These are phyloP conservation scores for Anisognathus igniventris DNA, from an alignment of 2,797 vertebrate genomes.

Conservation along the genomic window DNA sequence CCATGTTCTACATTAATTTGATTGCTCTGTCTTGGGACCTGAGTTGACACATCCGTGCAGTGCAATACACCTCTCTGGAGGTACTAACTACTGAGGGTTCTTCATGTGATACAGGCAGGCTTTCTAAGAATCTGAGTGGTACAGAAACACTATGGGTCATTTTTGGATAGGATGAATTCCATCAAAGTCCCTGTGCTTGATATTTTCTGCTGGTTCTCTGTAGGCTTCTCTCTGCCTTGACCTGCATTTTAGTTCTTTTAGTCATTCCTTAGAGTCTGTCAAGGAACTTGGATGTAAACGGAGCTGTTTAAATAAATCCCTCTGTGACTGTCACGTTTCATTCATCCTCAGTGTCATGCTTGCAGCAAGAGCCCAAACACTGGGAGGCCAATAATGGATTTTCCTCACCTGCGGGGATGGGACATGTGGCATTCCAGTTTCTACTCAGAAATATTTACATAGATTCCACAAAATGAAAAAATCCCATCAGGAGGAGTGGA, in stretches of 20 bases:
- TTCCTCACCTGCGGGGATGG: neutral
- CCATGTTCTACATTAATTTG: neutral
- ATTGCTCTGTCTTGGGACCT: neutral
- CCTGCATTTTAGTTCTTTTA: neutral
- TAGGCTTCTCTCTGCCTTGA: neutral
- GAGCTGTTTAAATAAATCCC: neutral
- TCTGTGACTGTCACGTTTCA: neutral
- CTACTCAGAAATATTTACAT: neutral
- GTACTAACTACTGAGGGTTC: neutral
- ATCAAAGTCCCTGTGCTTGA: fast-evolving
- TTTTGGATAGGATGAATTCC: neutral
- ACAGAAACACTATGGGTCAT: neutral
- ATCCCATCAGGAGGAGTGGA: neutral
- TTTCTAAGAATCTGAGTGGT: neutral
- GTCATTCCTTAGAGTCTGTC: neutral
- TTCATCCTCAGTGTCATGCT: neutral
- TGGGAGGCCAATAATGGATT: neutral
- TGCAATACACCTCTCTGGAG: neutral
- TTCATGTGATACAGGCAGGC: neutral
- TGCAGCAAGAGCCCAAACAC: neutral
- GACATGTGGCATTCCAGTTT: neutral
- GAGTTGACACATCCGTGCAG: neutral
- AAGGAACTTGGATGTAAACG: neutral
- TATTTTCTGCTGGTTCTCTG: neutral
- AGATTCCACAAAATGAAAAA: neutral